phyloP scores from a whole-genome alignment of 1,140 invertebrate species.

The Holotrichia oblita region DNA sequence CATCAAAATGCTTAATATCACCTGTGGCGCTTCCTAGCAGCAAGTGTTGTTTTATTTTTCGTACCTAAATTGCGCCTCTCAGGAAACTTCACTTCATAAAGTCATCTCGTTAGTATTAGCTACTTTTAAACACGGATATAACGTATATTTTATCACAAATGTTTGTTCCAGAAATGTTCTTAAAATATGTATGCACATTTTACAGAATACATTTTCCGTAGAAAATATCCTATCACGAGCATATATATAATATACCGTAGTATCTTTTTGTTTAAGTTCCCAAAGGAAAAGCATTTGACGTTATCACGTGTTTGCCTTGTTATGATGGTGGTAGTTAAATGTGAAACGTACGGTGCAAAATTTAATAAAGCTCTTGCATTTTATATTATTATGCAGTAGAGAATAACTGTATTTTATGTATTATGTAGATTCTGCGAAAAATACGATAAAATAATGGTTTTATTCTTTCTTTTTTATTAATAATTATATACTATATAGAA shows the following conservation, averaged over 20 bases:
- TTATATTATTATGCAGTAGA: not conserved
- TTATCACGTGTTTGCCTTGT: not conserved
- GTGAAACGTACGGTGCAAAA: not conserved
- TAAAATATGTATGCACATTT: not conserved
- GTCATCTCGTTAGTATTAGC: too few relatives aligned
- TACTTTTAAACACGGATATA: too few relatives aligned
- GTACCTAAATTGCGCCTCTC: too few relatives aligned
- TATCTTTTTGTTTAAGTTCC: not conserved
- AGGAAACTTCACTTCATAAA: too few relatives aligned
- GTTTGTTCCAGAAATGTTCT: not conserved
- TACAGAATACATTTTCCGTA: not conserved
- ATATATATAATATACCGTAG: not conserved
- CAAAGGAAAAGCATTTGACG: constrained; percentile 1
- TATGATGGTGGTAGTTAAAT: not conserved
- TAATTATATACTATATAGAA: too few relatives aligned
- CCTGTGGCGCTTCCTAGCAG: too few relatives aligned
- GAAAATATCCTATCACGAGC: not conserved
- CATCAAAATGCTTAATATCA: too few relatives aligned
- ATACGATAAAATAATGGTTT: too few relatives aligned
- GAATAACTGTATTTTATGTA: not conserved
- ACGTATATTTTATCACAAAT: not conserved
- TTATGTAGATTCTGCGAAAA: not conserved
- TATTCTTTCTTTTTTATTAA: too few relatives aligned
- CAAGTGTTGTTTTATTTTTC: too few relatives aligned
- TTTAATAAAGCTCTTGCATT: not conserved